phyloP scores from a whole-genome alignment of 2,888 invertebrate genomes.

The Leucophenga montana region DNA sequence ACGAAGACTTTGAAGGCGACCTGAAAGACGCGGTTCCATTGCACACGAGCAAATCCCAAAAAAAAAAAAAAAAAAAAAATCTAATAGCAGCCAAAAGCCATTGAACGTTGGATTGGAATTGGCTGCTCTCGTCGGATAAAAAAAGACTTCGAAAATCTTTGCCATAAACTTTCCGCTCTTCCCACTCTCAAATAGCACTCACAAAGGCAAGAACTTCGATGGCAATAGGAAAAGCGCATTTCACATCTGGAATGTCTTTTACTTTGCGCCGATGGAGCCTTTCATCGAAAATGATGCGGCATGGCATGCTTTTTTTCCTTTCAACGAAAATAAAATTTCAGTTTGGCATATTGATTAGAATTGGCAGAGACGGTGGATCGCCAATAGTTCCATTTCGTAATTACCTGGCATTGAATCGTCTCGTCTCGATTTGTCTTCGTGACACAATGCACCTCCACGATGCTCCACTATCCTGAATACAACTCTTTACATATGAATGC shows the following conservation, averaged over 20 bases:
- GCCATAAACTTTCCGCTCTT: background rate
- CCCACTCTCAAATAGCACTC: constrained; percentile 21
- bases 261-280: constrained; percentile 45
- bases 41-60: constrained; percentile 12
- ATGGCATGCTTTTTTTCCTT: constrained; percentile 47
- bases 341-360: constrained; percentile 55
- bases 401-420: too few relatives aligned
- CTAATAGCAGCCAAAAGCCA: constrained; percentile 29
- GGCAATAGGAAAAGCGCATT: constrained; percentile 65
- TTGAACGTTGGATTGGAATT: too few relatives aligned
- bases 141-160: constrained; percentile 40
- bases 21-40: constrained; percentile 5
- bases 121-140: constrained; percentile 23
- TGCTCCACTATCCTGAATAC: constrained; percentile 3
- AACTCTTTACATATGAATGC: constrained; percentile 18
- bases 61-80: constrained; percentile 19
- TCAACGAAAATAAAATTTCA: constrained; percentile 60
- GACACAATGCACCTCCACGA: background rate
- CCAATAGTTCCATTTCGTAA: too few relatives aligned
- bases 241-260: constrained; percentile 62
- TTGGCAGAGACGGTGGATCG: constrained; percentile 34
- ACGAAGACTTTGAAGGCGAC: constrained; percentile 21
- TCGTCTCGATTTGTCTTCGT: background rate
- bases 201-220: background rate
- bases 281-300: background rate